These are phyloP conservation scores for Glomeris marginata DNA, from an alignment of 2,888 invertebrate genomes.

Conservation along the genomic window DNA sequence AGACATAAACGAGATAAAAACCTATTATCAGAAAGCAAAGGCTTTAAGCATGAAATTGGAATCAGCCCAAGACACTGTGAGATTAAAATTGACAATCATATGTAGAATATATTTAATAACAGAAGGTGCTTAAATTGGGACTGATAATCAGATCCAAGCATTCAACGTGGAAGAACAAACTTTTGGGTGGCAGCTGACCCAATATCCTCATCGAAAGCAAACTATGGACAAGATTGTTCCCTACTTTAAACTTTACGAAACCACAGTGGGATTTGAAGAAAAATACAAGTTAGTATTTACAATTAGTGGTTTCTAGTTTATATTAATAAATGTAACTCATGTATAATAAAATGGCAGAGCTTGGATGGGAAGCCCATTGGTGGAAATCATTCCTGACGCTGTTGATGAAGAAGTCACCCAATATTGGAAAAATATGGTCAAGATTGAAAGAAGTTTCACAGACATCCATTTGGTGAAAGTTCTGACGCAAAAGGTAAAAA, in stretches of 20 bases:
- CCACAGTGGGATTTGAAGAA: slow-evolving; percentile 66
- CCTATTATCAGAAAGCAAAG: slow-evolving; percentile 67
- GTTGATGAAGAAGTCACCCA: slow-evolving; percentile 66
- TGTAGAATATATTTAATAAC: not conserved
- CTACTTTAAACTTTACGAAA: slow-evolving; percentile 74
- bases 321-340: not conserved
- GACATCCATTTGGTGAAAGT: slow-evolving; percentile 57
- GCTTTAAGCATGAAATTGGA: slow-evolving; percentile 54
- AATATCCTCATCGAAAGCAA: slow-evolving; percentile 68
- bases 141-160: slow-evolving; percentile 44
- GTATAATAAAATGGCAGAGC: slow-evolving; percentile 25
- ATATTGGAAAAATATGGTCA: slow-evolving; percentile 59
- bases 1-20: slow-evolving; percentile 62
- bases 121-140: slow-evolving; percentile 1
- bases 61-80: slow-evolving; percentile 49
- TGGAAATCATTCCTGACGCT: slow-evolving; percentile 69
- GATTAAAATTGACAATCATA: not conserved
- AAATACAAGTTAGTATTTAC: slow-evolving; percentile 45
- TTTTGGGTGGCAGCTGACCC: slow-evolving; percentile 73
- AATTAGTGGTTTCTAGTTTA: not conserved
- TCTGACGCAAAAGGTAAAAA: slow-evolving; percentile 46
- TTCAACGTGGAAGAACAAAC: slow-evolving; percentile 84
- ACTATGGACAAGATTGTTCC: slow-evolving; percentile 61
- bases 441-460: slow-evolving; percentile 71
- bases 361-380: slow-evolving; percentile 76